Conservation (phyloP, 2,888 invertebrate genomes). For the Microplitis manilae region DNA sequence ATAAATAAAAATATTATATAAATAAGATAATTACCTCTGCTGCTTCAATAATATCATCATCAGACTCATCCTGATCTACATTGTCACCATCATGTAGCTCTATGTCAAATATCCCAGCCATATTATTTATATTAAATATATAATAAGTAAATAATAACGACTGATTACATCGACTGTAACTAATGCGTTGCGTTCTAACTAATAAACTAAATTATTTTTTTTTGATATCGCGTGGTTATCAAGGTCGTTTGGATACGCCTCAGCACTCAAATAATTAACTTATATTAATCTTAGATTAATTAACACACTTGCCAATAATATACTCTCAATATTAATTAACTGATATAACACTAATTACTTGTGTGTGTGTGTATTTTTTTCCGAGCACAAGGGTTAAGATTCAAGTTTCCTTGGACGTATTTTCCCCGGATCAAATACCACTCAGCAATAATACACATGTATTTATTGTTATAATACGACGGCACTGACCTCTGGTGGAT, state of each 20-base stretch:
- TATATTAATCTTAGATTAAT: neutral
- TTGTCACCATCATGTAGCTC: constrained; percentile 85
- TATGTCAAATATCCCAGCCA: constrained; percentile 94
- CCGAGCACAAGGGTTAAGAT: constrained; percentile 12
- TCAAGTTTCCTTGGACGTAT: neutral
- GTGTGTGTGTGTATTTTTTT: neutral
- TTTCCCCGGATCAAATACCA: constrained; percentile 11
- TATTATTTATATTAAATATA: constrained; percentile 57
- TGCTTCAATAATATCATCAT: constrained; percentile 89
- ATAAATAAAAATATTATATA: constrained; percentile 11
- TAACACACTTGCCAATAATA: neutral
- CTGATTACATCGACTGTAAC: constrained; percentile 21
- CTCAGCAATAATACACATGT: neutral
- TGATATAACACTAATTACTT: constrained; percentile 8
- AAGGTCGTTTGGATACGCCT: constrained; percentile 21
- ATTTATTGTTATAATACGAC: neutral
- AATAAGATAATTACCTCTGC: constrained; percentile 79
- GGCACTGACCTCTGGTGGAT: neutral
- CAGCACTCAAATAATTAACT: neutral
- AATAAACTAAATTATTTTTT: neutral
- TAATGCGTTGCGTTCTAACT: neutral
- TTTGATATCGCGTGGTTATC: constrained; percentile 5
- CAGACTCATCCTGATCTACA: constrained; percentile 82
- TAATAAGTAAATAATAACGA: neutral
- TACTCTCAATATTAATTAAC: neutral